phyloP scores from a whole-genome alignment of 37 sponge, comb jelly and placozoan species.

The Theonella swinhoei region DNA sequence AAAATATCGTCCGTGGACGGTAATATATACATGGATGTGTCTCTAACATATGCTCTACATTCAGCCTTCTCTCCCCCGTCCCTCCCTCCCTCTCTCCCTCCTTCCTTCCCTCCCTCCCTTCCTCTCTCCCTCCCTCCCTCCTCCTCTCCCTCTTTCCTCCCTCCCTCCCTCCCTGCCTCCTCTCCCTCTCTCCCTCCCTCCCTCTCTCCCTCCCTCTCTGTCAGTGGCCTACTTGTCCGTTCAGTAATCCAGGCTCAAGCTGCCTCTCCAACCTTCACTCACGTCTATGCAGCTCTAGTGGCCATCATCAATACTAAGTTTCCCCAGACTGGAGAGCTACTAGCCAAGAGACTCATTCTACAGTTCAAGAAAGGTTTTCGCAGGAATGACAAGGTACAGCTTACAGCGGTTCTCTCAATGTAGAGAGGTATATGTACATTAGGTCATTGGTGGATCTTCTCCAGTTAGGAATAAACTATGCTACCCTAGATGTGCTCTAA shows the following conservation, averaged over 20 bases:
- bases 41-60: neutral
- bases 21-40: constrained; percentile 1
- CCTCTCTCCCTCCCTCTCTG: neutral
- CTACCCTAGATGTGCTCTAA: neutral
- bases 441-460: neutral
- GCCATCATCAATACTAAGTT: constrained; percentile 98
- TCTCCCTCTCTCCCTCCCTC: too few relatives aligned
- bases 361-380: constrained; percentile 85
- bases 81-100: too few relatives aligned
- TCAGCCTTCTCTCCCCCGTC: too few relatives aligned
- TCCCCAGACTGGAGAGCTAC: constrained; percentile 93
- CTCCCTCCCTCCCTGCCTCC: too few relatives aligned
- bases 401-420: neutral
- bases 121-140: too few relatives aligned
- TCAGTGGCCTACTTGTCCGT: constrained; percentile 86
- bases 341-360: constrained; percentile 79
- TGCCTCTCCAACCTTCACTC: constrained; percentile 93
- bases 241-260: constrained; percentile 92
- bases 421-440: neutral
- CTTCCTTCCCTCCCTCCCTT: too few relatives aligned
- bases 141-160: too few relatives aligned
- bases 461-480: neutral
- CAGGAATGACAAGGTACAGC: constrained; percentile 87
- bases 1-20: constrained; percentile 96
- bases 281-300: constrained; percentile 96